Base-by-base conservation (phyloP, 2,797 vertebrate species). In the Heterohyrax brucei region DNA sequence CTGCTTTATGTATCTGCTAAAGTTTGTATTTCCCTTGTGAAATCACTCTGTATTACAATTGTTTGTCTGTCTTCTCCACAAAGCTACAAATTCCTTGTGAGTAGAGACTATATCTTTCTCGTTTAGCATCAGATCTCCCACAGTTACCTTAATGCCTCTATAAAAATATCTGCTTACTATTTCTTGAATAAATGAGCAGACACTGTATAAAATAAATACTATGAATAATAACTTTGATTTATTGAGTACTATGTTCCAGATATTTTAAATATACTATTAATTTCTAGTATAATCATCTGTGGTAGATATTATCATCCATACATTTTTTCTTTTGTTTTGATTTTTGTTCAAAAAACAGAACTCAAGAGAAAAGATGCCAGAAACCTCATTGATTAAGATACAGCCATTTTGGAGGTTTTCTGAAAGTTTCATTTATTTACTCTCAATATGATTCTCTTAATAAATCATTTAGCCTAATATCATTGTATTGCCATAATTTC, bases 341-440 rank as follows among this genome's bases (percentile, higher is more conserved):
- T 76, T 95, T 93, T 83, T 81, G 30, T 10, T 76, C 62, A 87
- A 93, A 12, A 87, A 90, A 80, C 10, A 76, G 21, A n/a, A 18
- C 50, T 44, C 3, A 9, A 86, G 7, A 87, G 39, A 59, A 78
- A 90, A 10, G 0, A 80, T 78, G 26, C 18, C 46, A 91, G 53
- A 50, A 9, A 87, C 83, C 72, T 80, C 24, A 62, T 13, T 93
- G 4, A 70, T 95, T 93, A 84, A 84, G 61, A 48, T 39, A 26
- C 22, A 4, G 66, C 28, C 22, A 87, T 8, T 77, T 61, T 77
- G 53, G 44, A 78, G 2, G 0, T 59, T 92, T 13, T 39, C 39
- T 91, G 56, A 84, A 72, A 46, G 10, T 72, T 79, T 92, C 94
- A 50, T 91, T 89, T 84, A 44, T 86, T 96, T 85, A 85, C 19